phyloP scores from a whole-genome alignment of 2,888 invertebrate genomes.

The Netelia fuscicornis region DNA sequence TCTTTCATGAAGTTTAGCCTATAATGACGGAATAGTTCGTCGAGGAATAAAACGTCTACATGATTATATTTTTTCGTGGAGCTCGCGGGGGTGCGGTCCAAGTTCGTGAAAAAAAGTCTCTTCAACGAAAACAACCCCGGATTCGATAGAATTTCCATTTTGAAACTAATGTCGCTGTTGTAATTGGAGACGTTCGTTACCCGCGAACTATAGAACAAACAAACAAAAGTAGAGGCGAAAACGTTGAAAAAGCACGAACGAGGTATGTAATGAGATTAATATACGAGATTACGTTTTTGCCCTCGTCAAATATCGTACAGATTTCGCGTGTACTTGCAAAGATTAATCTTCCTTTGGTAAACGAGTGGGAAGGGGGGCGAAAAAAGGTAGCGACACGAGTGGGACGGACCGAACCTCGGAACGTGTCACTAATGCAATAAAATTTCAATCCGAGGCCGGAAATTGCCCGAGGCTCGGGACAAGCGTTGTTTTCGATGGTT shows the following conservation, averaged over 20 bases:
- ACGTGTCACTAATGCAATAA: constrained; percentile 83
- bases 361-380: constrained; percentile 46
- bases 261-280: constrained; percentile 62
- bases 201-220: constrained; percentile 7
- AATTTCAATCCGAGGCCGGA: constrained; percentile 84
- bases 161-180: background rate
- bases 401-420: constrained; percentile 71
- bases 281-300: constrained; percentile 42
- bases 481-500: constrained; percentile 67
- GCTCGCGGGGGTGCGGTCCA: too few species aligned
- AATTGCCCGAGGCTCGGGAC: constrained; percentile 79
- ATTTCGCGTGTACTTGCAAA: constrained; percentile 59
- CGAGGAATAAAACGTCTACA: background rate
- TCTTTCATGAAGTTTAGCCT: constrained; percentile 14
- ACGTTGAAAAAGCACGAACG: background rate
- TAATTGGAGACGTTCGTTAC: constrained; percentile 20
- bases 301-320: constrained; percentile 25
- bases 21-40: background rate
- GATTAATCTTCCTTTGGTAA: constrained; percentile 47
- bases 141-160: constrained; percentile 36
- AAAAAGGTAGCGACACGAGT: constrained; percentile 13
- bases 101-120: background rate
- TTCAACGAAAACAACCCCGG: constrained; percentile 12
- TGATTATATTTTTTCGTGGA: background rate
- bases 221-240: background rate